Conservation (phyloP, 2,113 vertebrate species). For the Tachysurus fulvidraco region DNA sequence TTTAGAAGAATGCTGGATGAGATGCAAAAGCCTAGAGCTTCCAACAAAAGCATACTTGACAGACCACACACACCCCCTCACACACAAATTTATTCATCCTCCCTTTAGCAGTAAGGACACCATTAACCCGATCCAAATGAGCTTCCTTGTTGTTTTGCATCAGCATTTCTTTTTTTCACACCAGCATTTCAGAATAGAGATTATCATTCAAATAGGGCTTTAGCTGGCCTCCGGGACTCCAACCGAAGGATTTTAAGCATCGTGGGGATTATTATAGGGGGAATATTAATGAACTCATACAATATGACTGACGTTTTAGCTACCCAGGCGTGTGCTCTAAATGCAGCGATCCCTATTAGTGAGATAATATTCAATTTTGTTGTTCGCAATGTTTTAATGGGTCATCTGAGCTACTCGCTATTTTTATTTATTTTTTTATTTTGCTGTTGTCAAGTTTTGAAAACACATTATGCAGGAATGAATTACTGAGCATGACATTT, state of each 20-base stretch:
- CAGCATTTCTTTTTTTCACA: conserved; percentile 39
- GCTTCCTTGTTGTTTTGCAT: conserved; percentile 40
- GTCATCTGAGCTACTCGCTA: conserved; percentile 11
- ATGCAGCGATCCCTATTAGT: conserved; percentile 5
- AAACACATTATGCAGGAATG: conserved; percentile 3
- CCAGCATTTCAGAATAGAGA: conserved; percentile 32
- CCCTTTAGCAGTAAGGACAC: conserved; percentile 49
- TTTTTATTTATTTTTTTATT: not conserved
- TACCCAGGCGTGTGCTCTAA: not conserved
- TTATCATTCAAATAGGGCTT: conserved; percentile 44
- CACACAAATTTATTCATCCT: conserved; percentile 36
- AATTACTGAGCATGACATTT: conserved; percentile 5
- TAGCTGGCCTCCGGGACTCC: conserved; percentile 7
- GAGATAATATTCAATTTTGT: conserved; percentile 10
- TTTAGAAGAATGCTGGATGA: not conserved
- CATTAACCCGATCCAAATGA: conserved; percentile 56
- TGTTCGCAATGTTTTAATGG: conserved; percentile 8
- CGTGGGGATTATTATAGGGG: conserved; percentile 24
- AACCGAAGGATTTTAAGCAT: conserved; percentile 25
- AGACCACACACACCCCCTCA: conserved; percentile 25
- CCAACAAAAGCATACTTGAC: conserved; percentile 31
- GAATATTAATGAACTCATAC: conserved; percentile 6
- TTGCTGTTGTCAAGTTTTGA: not conserved
- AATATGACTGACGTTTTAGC: not conserved
- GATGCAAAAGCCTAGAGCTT: conserved; percentile 1